These are phyloP conservation scores for Chelonoidis abingdonii DNA, from an alignment of 2,113 vertebrate species.

Conservation along the genomic window DNA sequence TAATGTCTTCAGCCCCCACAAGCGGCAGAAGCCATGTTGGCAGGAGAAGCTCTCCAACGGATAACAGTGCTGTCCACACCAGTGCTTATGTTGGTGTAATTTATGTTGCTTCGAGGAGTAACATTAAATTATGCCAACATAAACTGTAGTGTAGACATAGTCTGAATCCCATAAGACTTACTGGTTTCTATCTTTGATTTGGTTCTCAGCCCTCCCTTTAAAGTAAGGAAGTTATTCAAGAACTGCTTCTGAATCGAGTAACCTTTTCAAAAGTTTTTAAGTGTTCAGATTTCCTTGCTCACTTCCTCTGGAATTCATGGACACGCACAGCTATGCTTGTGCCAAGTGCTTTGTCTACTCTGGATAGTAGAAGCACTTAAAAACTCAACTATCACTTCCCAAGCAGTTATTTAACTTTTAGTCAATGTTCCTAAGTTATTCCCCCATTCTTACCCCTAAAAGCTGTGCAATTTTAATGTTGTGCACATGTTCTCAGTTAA, in stretches of 20 bases:
- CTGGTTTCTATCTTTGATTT: not conserved
- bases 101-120: not conserved
- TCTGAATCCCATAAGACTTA: not conserved
- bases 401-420: not conserved
- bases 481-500: not conserved
- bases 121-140: not conserved
- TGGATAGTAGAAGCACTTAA: not conserved
- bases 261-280: not conserved
- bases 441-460: not conserved
- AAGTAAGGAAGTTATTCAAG: not conserved
- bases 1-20: not conserved
- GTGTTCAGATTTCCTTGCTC: not conserved
- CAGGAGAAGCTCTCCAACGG: not conserved
- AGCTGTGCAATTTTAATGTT: not conserved
- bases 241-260: not conserved
- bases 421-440: not conserved
- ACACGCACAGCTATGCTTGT: accelerated
- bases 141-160: not conserved
- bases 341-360: not conserved
- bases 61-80: not conserved
- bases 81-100: not conserved
- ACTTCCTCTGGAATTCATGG: not conserved
- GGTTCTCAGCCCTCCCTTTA: not conserved
- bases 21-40: not conserved
- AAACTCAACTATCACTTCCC: not conserved